Percentiles rank a stretch among this genome's conserved stretches.
These are phyloP conservation scores for Pheucticus melanocephalus DNA, from an alignment of 2,113 vertebrate genomes.

Conservation along the genomic window DNA sequence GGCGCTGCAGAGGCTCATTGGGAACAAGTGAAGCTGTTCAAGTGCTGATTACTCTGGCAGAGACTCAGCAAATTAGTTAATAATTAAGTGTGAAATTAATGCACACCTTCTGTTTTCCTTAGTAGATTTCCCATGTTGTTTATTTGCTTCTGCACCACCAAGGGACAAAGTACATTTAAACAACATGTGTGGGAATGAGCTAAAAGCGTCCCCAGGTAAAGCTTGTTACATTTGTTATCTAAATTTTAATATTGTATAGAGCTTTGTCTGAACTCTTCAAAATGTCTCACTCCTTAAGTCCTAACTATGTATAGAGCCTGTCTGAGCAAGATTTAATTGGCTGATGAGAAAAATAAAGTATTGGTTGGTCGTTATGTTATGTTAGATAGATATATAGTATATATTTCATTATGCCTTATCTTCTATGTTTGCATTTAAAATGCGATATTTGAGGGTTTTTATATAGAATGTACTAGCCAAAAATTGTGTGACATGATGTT, in stretches of 20 bases:
- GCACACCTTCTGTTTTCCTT: slow-evolving; percentile 30
- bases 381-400: neutral
- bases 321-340: neutral
- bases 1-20: neutral
- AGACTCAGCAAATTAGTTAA: slow-evolving; percentile 45
- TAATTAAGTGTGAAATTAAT: slow-evolving; percentile 51
- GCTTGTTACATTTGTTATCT: neutral
- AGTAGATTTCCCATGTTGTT: neutral
- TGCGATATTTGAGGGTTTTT: neutral
- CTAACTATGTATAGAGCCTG: neutral
- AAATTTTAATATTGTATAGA: neutral
- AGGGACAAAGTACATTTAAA: neutral
- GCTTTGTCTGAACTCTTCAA: neutral
- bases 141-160: slow-evolving; percentile 1
- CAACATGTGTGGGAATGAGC: neutral
- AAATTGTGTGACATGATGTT: neutral
- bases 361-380: neutral
- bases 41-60: slow-evolving; percentile 28
- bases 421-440: neutral
- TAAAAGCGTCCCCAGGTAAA: neutral
- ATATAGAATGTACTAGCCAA: neutral
- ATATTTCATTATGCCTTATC: neutral
- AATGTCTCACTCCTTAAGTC: neutral
- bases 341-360: neutral
- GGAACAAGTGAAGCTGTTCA: slow-evolving; percentile 3